Conservation (phyloP, 2,797 vertebrate genomes). For the Pelobates cultripes region DNA sequence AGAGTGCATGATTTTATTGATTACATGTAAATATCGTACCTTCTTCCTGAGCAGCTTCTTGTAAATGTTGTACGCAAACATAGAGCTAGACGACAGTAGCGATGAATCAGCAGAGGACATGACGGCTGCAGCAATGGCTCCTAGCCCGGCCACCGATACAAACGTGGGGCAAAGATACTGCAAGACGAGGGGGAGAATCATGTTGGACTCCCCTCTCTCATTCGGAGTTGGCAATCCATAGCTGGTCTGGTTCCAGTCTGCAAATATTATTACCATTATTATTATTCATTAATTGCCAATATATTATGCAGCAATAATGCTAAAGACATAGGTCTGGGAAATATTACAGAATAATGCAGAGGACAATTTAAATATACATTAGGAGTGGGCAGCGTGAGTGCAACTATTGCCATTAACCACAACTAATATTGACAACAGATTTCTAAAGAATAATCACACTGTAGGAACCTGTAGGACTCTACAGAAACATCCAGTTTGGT, state of each 20-base stretch:
- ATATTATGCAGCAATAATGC: too few species aligned
- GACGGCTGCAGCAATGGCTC: conserved; percentile 70
- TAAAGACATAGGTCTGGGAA: too few species aligned
- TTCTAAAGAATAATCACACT: too few species aligned
- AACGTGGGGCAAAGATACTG: conserved; percentile 60
- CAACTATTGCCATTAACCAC: too few species aligned
- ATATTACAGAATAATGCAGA: too few species aligned
- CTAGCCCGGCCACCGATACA: conserved; percentile 65
- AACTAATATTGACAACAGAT: too few species aligned
- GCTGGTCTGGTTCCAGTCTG: conserved; percentile 69
- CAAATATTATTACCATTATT: not conserved
- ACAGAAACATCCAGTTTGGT: too few species aligned
- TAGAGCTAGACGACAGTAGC: conserved; percentile 68
- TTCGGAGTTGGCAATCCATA: conserved; percentile 62
- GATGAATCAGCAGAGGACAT: conserved; percentile 72
- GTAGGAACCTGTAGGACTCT: too few species aligned
- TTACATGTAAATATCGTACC: conserved; percentile 21
- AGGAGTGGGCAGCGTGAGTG: too few species aligned
- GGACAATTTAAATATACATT: too few species aligned
- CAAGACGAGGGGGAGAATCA: conserved; percentile 64
- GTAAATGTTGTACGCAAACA: conserved; percentile 68
- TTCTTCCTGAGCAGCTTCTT: conserved; percentile 72
- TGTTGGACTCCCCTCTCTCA: conserved; percentile 63
- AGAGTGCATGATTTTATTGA: not conserved
- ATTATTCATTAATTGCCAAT: too few species aligned